Percentiles rank a stretch among this genome's conserved stretches.
Conservation (phyloP, 2,113 vertebrate species). For the Ellobius talpinus region DNA sequence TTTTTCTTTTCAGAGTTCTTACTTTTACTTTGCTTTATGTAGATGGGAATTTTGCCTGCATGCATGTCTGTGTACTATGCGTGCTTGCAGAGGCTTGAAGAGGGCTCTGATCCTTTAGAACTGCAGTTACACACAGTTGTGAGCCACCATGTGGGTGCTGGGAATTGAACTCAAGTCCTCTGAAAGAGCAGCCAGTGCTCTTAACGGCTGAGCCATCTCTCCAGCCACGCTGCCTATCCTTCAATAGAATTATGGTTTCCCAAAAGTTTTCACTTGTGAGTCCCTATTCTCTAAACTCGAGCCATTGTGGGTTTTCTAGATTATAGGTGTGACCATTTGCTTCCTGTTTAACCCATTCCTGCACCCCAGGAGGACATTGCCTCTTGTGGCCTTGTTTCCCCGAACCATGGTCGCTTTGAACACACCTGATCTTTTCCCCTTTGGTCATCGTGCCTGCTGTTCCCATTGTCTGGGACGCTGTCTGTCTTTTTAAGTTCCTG, state of each 20-base stretch:
- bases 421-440: conserved; percentile 7
- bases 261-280: not conserved
- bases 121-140: not conserved
- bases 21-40: not conserved
- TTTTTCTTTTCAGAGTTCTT: not conserved
- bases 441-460: conserved; percentile 9
- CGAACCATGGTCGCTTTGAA: conserved; percentile 6
- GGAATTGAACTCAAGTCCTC: not conserved
- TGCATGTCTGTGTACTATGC: not conserved
- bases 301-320: conserved; percentile 20
- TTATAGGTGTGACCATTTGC: not conserved
- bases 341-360: not conserved
- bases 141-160: not conserved
- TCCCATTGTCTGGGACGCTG: not conserved
- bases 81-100: not conserved
- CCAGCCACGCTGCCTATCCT: not conserved
- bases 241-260: not conserved
- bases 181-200: not conserved
- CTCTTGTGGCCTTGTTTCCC: not conserved
- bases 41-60: not conserved
- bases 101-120: not conserved
- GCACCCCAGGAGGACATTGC: not conserved
- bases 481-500: conserved; percentile 1
- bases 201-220: not conserved
- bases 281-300: not conserved